Evolutionary conservation across 2,113 vertebrate genomes (phyloP).

Genomic region (Pristiophorus japonicus): DNA sequence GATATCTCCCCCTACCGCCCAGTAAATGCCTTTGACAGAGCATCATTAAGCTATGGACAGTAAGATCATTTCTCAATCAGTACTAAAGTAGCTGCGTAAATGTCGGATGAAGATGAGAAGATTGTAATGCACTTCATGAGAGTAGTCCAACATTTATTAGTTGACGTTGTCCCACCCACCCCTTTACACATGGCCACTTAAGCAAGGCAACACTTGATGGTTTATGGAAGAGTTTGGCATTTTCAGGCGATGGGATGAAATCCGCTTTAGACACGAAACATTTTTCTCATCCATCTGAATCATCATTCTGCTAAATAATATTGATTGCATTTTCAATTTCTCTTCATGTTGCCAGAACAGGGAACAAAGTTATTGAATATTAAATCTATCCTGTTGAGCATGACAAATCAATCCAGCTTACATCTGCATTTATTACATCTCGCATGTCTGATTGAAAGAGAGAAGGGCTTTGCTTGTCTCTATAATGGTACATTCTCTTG

Average conservation of each 20-base stretch:
- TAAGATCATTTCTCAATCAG: not conserved
- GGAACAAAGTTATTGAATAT: not conserved
- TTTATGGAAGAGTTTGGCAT: not conserved
- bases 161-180: not conserved
- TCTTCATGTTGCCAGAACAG: not conserved
- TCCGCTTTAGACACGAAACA: not conserved
- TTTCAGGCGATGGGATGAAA: not conserved
- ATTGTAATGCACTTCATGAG: not conserved
- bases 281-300: not conserved
- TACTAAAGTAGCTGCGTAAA: not conserved
- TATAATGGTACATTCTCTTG: not conserved
- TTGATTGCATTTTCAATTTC: not conserved
- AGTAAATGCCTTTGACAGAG: not conserved
- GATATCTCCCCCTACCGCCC: no score
- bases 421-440: not conserved
- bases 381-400: not conserved
- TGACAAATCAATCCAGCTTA: not conserved
- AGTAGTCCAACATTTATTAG: not conserved
- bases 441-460: not conserved
- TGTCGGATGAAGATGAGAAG: not conserved
- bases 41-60: not conserved
- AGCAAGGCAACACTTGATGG: no score
- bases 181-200: not conserved
- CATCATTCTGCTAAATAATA: not conserved
- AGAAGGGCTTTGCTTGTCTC: not conserved